phyloP scores from a whole-genome alignment of 1,140 invertebrate genomes.

The Sarcophaga bullata region DNA sequence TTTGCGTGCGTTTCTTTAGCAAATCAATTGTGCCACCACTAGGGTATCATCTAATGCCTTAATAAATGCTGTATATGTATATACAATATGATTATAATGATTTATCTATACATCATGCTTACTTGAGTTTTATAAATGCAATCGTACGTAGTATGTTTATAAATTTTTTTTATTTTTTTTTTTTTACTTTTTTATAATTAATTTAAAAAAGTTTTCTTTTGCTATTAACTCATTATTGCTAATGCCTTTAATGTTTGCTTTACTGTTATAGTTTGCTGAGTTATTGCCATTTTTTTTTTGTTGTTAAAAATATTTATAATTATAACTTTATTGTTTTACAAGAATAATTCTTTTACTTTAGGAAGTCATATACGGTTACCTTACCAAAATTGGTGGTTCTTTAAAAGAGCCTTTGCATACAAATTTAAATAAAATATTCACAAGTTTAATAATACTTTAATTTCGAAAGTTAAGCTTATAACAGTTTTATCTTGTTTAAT shows the following conservation, averaged over 20 bases:
- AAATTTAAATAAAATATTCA: no score
- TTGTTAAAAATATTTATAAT: no score
- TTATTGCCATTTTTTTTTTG: no score
- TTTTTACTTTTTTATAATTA: slow-evolving; percentile 12
- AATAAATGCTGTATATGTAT: not conserved
- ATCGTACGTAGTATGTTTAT: not conserved
- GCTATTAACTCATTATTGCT: not conserved
- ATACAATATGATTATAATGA: not conserved
- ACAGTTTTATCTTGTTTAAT: no score
- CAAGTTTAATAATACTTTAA: no score
- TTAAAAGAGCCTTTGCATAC: no score
- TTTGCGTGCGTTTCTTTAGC: not conserved
- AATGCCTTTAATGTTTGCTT: not conserved
- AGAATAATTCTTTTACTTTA: no score
- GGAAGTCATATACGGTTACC: no score
- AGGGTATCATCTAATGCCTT: not conserved
- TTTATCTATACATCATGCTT: not conserved
- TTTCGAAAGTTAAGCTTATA: no score
- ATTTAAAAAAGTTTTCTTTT: not conserved
- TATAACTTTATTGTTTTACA: no score
- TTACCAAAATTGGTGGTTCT: no score
- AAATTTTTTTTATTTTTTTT: not conserved
- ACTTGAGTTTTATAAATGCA: not conserved
- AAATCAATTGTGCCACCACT: not conserved
- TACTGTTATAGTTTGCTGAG: not conserved